Evolutionary conservation across 2,797 vertebrate species (phyloP), one percentile per base, ranked within the genome.

Genomic region (Poecilia velifera): DNA sequence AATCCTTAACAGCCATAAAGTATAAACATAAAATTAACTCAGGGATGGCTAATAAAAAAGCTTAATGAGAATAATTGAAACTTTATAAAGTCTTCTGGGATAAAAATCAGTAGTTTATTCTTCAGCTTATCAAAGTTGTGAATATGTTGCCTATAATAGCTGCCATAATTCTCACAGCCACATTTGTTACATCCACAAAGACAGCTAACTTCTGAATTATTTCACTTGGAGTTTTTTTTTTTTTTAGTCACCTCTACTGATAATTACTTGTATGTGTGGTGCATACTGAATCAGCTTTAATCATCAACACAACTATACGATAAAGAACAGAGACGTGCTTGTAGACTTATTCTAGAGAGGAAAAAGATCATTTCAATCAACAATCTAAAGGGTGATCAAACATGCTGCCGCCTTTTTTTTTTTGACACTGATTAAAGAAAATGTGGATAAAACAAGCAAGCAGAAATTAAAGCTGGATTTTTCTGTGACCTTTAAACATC

Each of bases 291-390:
- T 71, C 41, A n/a, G 6, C 49, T 28, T 5, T 28, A 2, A 59
- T 82, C 80, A 72, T 70, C 2, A 43, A 41, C 64, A 68, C 64
- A 70, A 5, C 66, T 70, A n/a, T 43, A 9, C 0, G 39, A 39
- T 66, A 36, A 41, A 66, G 36, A 66, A 41, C 18, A 39, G 64
- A 39, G 18, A 66, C 9, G 34, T 45, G 39, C 66, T 76, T 79
- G 46, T 47, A 82, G 82, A 88, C 76, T 86, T 43, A 31, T 49
- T 77, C 73, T 82, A 82, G 74, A 84, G 76, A 84, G 84, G 28
- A 74, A 85, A 92, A 91, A 93, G 89, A 90, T 86, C 87, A 91
- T 89, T 92, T 92, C 88, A 90, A 91, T 94, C 90, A 91, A 85
- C 79, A 77, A n/a, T 59, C 84, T 84, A 51, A 81, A 76, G 76